These are phyloP conservation scores for Maccullochella peelii DNA, from an alignment of 2,113 vertebrate genomes.

Conservation along the genomic window DNA sequence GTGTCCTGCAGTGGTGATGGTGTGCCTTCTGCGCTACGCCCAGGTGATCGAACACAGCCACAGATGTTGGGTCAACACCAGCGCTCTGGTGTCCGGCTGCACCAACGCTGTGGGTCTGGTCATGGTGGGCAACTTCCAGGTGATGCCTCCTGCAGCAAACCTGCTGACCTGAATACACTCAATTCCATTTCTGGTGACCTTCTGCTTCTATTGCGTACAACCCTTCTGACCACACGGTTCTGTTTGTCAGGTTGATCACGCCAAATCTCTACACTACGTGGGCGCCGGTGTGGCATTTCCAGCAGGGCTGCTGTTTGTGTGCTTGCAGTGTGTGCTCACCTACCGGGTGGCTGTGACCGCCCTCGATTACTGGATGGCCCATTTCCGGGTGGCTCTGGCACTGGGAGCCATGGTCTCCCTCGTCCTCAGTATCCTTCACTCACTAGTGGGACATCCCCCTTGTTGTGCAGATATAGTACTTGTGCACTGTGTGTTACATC, in stretches of 20 bases:
- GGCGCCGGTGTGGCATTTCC: constrained; percentile 91
- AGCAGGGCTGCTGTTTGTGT: constrained; percentile 91
- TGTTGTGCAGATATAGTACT: neutral
- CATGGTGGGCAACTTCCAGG: constrained; percentile 95
- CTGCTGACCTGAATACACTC: no score
- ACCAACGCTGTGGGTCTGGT: constrained; percentile 90
- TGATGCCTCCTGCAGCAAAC: constrained; percentile 28
- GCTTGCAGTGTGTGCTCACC: constrained; percentile 91
- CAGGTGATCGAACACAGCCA: constrained; percentile 92
- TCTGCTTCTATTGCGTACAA: neutral
- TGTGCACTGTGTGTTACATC: neutral
- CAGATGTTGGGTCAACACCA: constrained; percentile 91
- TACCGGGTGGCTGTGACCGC: constrained; percentile 87
- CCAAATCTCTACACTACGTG: constrained; percentile 92
- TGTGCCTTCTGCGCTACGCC: constrained; percentile 92
- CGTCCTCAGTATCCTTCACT: constrained; percentile 91
- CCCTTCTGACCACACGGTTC: neutral
- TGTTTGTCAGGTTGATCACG: constrained; percentile 89
- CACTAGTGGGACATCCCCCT: neutral
- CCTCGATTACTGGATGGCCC: constrained; percentile 92
- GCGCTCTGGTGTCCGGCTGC: constrained; percentile 89
- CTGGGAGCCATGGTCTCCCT: constrained; percentile 88
- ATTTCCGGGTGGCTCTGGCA: constrained; percentile 89
- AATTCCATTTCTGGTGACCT: neutral
- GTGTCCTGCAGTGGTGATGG: constrained; percentile 87